A percentile compares a stretch with the other conserved stretches of the same genome.
Conservation (phyloP, 2,888 invertebrate genomes). For the Hoplodrina ambigua region DNA sequence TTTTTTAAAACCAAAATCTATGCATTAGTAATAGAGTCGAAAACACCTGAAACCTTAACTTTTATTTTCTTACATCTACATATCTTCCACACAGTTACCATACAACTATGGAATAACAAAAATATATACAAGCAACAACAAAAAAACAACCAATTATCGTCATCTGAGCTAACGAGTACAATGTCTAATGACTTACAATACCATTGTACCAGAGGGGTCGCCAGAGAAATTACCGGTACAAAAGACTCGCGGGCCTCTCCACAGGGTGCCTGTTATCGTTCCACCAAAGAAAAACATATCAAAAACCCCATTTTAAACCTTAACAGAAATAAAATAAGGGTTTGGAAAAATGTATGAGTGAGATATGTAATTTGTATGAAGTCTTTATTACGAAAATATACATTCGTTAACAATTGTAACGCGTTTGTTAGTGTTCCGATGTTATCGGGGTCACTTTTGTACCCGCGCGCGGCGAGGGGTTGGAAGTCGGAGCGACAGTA, state of each 20-base stretch:
- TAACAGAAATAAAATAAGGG: constrained; percentile 13
- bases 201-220: constrained; percentile 71
- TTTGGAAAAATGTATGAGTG: constrained; percentile 4
- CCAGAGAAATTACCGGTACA: constrained; percentile 77
- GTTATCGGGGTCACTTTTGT: constrained; percentile 74
- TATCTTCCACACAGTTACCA: constrained; percentile 15
- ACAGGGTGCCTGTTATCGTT: constrained; percentile 79
- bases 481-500: constrained; percentile 33
- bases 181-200: constrained; percentile 77
- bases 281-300: constrained; percentile 7
- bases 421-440: constrained; percentile 70
- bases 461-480: constrained; percentile 52
- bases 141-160: constrained; percentile 68
- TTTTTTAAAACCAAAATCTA: too few species aligned
- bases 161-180: constrained; percentile 68
- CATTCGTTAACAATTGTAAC: constrained; percentile 70
- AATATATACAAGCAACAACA: constrained; percentile 38
- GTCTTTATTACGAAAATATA: constrained; percentile 69
- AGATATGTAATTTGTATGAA: constrained; percentile 49
- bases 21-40: not conserved
- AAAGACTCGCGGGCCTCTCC: constrained; percentile 75
- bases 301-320: constrained; percentile 34
- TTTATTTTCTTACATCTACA: not conserved
- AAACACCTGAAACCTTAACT: not conserved
- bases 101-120: constrained; percentile 38